A percentile compares a stretch with the other conserved stretches of the same genome.
Conservation (phyloP, 2,113 vertebrate species). For the Elanoides forficatus region DNA sequence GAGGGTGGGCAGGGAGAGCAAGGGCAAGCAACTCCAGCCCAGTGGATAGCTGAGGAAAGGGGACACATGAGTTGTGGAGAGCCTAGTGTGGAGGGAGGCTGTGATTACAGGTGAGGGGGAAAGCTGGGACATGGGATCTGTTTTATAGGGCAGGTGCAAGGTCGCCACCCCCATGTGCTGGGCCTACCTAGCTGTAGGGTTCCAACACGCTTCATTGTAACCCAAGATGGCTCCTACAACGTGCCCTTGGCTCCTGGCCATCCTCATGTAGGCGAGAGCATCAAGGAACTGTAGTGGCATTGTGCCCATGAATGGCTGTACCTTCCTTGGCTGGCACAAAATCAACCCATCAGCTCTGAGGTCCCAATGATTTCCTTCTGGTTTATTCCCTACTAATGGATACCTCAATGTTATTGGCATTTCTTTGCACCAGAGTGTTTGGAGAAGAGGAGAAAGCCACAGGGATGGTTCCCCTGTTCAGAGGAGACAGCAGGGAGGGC, state of each 20-base stretch:
- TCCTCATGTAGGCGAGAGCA: background rate
- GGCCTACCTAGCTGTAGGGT: background rate
- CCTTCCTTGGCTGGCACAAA: background rate
- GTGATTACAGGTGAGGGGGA: background rate
- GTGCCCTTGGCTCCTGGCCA: background rate
- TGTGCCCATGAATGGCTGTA: background rate
- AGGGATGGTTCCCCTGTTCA: background rate
- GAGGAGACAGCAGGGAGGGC: background rate
- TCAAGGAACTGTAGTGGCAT: background rate
- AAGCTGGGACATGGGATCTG: fast-evolving
- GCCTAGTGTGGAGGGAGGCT: background rate
- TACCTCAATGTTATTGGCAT: background rate
- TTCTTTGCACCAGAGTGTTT: background rate
- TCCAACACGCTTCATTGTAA: background rate
- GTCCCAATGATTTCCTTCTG: background rate
- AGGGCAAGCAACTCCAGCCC: background rate
- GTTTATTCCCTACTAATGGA: background rate
- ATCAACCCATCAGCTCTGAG: background rate
- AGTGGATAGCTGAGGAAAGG: background rate
- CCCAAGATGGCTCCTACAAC: background rate
- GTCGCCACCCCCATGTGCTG: background rate
- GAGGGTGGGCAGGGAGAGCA: background rate
- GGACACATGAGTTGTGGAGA: background rate
- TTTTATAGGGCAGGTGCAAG: background rate
- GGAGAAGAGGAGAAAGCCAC: background rate